Conservation (phyloP, 2,797 vertebrate species). For the Ibycter americanus region DNA sequence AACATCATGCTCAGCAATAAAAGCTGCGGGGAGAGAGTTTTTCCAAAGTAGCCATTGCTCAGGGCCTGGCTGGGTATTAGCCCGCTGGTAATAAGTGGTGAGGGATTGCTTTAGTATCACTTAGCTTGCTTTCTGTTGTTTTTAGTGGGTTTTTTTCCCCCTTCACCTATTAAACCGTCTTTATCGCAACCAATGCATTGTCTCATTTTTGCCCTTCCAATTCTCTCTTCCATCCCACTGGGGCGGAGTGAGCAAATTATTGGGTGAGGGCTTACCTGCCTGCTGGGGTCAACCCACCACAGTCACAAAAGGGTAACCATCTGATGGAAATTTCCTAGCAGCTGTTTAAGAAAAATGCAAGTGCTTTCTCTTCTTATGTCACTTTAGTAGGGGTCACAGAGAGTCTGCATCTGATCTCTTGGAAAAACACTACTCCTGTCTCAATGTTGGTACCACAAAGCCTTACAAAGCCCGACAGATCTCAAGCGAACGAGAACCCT, state of each 20-base stretch:
- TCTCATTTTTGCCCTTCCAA: neutral
- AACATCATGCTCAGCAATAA: neutral
- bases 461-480: neutral
- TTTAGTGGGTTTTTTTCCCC: accelerated
- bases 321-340: neutral
- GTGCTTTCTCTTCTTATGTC: neutral
- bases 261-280: neutral
- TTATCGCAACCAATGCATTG: neutral
- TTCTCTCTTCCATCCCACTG: neutral
- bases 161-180: neutral
- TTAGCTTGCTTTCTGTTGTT: neutral
- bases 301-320: neutral
- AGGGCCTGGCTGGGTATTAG: neutral
- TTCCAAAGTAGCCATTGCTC: neutral
- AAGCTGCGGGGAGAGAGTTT: neutral
- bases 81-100: neutral
- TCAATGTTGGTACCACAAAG: neutral
- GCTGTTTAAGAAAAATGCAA: neutral
- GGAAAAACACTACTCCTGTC: neutral
- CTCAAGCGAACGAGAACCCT: neutral
- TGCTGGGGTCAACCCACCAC: neutral
- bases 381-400: neutral
- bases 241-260: accelerated
- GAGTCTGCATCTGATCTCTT: neutral
- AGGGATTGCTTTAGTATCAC: neutral